Conservation (phyloP, 2,113 vertebrate genomes). For the Panthera leo region DNA sequence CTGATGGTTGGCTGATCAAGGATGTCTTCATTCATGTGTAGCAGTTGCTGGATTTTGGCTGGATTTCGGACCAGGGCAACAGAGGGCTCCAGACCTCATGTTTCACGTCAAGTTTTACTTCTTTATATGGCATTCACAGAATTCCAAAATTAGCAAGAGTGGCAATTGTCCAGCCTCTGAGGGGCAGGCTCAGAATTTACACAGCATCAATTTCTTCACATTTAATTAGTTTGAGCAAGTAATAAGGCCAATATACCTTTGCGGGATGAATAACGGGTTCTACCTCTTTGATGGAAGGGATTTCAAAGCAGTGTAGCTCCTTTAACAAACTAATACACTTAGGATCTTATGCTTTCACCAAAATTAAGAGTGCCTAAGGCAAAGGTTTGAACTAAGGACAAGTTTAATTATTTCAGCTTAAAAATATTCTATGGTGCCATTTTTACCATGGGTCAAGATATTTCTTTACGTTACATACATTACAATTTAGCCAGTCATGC, state of each 20-base stretch:
- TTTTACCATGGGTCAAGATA: not conserved
- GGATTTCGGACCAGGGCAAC: fast-evolving
- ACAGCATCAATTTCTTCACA: not conserved
- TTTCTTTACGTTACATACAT: not conserved
- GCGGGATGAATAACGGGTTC: not conserved
- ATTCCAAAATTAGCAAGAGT: not conserved
- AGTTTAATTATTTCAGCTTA: not conserved
- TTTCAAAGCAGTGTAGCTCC: not conserved
- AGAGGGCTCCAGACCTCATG: not conserved
- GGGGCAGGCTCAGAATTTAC: not conserved
- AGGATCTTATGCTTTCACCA: not conserved
- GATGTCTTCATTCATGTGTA: not conserved
- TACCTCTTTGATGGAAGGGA: not conserved
- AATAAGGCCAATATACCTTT: not conserved
- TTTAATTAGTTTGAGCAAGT: not conserved
- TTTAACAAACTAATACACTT: not conserved
- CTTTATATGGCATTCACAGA: not conserved
- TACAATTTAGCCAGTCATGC: not conserved
- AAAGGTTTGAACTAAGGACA: not conserved
- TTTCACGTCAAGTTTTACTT: not conserved
- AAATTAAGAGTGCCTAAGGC: not conserved
- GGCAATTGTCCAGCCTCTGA: not conserved
- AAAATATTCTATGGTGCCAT: not conserved
- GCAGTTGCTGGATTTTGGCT: no score
- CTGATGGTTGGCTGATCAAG: fast-evolving